These are phyloP conservation scores for Psittacula echo DNA, from an alignment of 2,797 vertebrate species.

Conservation along the genomic window DNA sequence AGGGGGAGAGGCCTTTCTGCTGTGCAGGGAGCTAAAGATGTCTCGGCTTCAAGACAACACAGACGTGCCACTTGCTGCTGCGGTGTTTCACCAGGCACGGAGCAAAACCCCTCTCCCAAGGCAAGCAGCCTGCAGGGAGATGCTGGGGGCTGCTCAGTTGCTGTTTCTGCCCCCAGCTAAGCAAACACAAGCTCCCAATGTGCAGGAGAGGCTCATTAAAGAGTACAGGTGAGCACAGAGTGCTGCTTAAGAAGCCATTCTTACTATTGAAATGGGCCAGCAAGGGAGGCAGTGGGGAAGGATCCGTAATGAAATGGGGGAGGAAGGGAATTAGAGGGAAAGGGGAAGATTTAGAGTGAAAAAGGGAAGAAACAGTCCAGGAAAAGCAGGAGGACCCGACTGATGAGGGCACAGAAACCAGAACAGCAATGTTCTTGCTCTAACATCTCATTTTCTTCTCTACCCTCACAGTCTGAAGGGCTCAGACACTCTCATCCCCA, in stretches of 20 bases:
- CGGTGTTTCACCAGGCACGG: neutral
- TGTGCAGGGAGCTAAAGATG: neutral
- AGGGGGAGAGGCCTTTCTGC: neutral
- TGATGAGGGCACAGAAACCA: neutral
- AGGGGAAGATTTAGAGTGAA: neutral
- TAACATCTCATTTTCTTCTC: neutral
- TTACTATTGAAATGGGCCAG: constrained; percentile 24
- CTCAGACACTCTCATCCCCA: neutral
- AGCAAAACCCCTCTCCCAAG: neutral
- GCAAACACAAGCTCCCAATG: neutral
- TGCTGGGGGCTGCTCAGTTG: neutral
- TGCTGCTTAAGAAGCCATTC: neutral
- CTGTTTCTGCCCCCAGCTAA: neutral
- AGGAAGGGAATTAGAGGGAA: neutral
- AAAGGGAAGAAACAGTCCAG: neutral
- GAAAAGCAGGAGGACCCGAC: neutral
- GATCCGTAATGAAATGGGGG: neutral
- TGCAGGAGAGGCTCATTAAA: neutral
- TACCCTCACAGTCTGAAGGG: neutral
- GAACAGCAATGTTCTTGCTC: neutral
- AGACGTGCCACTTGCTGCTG: neutral
- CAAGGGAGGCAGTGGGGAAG: neutral
- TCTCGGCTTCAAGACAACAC: fast-evolving
- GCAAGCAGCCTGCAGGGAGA: neutral
- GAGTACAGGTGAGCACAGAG: neutral